phyloP scores from a whole-genome alignment of 2,113 vertebrate genomes.

The Rhabdornis inornatus region DNA sequence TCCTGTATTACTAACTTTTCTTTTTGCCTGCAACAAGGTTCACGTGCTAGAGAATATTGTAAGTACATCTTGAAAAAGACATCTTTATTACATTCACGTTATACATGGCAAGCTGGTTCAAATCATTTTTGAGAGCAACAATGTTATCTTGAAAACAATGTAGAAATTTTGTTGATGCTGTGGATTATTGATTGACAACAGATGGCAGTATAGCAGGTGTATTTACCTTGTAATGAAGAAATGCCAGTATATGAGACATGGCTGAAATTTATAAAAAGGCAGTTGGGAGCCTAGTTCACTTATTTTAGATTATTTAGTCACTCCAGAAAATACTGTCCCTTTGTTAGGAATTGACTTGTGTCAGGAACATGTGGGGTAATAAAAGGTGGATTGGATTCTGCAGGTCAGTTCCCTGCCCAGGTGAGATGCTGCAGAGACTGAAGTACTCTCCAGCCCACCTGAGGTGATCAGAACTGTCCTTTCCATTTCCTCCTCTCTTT shows the following conservation, averaged over 20 bases:
- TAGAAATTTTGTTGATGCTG: neutral
- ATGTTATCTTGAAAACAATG: neutral
- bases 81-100: neutral
- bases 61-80: neutral
- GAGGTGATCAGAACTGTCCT: neutral
- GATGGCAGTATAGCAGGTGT: neutral
- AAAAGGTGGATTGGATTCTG: neutral
- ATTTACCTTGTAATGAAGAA: neutral
- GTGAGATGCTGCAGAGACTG: neutral
- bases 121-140: neutral
- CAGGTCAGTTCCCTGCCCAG: neutral
- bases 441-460: neutral
- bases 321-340: neutral
- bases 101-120: neutral
- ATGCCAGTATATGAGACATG: neutral
- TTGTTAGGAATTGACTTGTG: neutral
- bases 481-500: neutral
- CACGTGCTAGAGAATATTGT: neutral
- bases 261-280: neutral
- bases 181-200: neutral
- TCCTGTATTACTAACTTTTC: neutral
- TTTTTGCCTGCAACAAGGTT: neutral
- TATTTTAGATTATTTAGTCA: neutral
- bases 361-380: neutral
- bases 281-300: neutral